Conservation (phyloP, 2,888 invertebrate genomes). For the Phlogophora meticulosa region DNA sequence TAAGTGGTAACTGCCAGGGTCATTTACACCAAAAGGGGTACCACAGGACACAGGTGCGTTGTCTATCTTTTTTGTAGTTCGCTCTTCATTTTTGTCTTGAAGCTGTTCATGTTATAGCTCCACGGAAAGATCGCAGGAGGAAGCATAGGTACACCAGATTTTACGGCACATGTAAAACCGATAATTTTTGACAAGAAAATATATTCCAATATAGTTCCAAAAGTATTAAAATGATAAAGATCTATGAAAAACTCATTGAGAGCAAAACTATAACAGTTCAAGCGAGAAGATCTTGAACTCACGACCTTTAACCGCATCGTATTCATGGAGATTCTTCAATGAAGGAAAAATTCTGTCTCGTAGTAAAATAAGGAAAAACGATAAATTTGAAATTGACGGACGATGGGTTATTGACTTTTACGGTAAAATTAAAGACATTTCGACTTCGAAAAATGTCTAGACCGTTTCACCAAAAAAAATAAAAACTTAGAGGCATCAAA, state of each 20-base stretch:
- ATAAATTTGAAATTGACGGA: not conserved
- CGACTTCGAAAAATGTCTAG: conserved; percentile 35
- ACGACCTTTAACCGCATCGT: conserved; percentile 10
- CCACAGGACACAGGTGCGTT: no score
- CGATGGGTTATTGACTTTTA: conserved; percentile 1
- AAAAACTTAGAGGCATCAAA: conserved; percentile 13
- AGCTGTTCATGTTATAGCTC: no score
- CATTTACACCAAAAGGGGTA: no score
- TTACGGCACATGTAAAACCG: no score
- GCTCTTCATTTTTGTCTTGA: no score
- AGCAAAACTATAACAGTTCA: not conserved
- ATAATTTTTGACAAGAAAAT: no score
- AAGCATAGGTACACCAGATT: no score
- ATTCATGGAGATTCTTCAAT: conserved; percentile 46
- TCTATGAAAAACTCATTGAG: conserved; percentile 1
- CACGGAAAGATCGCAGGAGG: no score
- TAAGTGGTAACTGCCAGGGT: no score
- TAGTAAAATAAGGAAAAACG: not conserved
- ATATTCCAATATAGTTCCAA: not conserved
- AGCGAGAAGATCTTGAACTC: not conserved
- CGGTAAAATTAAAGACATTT: not conserved
- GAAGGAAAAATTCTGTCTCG: conserved; percentile 18
- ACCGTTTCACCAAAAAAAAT: conserved; percentile 20
- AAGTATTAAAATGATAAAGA: not conserved
- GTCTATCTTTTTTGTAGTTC: no score